Base-by-base conservation (phyloP, 1,140 invertebrate genomes). In the Drosophila virilis region DNA sequence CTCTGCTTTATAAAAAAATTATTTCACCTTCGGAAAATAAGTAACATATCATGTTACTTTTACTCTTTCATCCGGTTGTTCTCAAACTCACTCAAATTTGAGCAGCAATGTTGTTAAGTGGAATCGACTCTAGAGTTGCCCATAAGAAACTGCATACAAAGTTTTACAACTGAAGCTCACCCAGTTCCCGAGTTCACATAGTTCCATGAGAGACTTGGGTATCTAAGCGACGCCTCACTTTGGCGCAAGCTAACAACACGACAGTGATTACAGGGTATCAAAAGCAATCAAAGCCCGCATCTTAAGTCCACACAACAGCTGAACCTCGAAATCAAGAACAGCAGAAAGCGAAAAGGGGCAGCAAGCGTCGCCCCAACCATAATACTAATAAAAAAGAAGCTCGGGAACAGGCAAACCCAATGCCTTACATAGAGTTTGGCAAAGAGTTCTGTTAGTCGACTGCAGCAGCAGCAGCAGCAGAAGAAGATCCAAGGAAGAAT, bases 341-440 rank as follows among this genome's bases (percentile, higher is more conserved):
- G 46, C 70, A 59, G 65, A 69, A 74, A 77, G 72, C 72, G 59
- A 74, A 74, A 77, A 77, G 74, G 42, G 40, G 46, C 67, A 65
- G 40, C 40, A 51, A n/a, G 22, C 32, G 46, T 12, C 15, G 42
- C 12, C n/a, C n/a, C 32, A 13, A 8, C 52, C 35, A 54, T 22
- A 37, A 40, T 17, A 15, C 33, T 38, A 54, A 38, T 35, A 35
- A 54, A 54, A 40, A 55, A 40, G 35, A 55, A 33, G 9, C 13
- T 45, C 57, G 13, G 22, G 7, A 43, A 32, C 0, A 46, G 40
- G 9, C 64, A 78, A 85, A 85, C 83, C 83, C 78, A 86, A 82
- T 88, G 82, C 78, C 82, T 86, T 86, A 86, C 82, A 86, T 83
- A 81, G 42, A 81, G 45, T 28, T 17, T 17, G 62, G 69, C 58